Conservation (phyloP, 2,888 invertebrate species). For the Nasonia oneida region DNA sequence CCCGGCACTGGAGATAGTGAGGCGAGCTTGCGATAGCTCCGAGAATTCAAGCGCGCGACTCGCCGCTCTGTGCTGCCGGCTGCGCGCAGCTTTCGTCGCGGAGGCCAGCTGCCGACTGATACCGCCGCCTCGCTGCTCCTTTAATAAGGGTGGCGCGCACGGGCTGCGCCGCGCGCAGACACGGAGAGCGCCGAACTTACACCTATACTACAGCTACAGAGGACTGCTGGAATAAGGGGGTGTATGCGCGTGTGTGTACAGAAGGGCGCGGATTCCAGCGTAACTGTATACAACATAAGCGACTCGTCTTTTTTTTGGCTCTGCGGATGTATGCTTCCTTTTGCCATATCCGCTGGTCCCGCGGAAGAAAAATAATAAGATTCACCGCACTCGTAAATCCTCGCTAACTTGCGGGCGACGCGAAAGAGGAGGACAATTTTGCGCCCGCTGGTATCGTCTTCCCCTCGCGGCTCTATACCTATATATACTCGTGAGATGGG, state of each 20-base stretch:
- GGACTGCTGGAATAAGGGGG: background rate
- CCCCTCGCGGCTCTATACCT: no score
- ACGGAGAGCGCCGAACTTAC: constrained; percentile 7
- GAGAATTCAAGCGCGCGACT: background rate
- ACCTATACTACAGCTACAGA: background rate
- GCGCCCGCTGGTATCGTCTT: background rate
- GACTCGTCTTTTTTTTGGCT: background rate
- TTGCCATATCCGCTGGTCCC: background rate
- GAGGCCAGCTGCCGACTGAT: constrained; percentile 65
- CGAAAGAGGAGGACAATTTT: constrained; percentile 34
- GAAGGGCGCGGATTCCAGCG: background rate
- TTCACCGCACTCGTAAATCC: constrained; percentile 30
- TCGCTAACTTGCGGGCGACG: background rate
- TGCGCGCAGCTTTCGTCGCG: constrained; percentile 31
- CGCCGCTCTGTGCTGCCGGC: background rate
- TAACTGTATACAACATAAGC: no score
- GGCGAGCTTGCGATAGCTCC: background rate
- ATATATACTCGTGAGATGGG: background rate
- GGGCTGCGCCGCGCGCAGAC: constrained; percentile 24
- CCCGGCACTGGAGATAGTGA: background rate
- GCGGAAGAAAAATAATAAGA: constrained; percentile 27
- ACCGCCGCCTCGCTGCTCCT: constrained; percentile 61
- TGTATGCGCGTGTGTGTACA: background rate
- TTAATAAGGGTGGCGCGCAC: constrained; percentile 61
- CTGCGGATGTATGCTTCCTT: background rate